These are phyloP conservation scores for Polydrusus tereticollis DNA, from an alignment of 2,888 invertebrate species.

Conservation along the genomic window DNA sequence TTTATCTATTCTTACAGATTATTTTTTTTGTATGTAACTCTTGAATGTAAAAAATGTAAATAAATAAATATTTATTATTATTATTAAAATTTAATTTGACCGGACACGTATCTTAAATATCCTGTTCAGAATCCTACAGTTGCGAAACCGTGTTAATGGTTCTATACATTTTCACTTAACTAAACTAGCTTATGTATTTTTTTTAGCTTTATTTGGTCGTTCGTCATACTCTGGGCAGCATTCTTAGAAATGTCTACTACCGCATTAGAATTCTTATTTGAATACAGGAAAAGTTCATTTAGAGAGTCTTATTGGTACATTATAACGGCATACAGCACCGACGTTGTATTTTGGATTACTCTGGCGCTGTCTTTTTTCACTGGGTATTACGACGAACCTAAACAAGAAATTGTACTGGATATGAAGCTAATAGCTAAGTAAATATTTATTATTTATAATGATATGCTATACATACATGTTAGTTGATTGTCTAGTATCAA, in stretches of 20 bases:
- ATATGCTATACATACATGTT: no score
- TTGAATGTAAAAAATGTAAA: no score
- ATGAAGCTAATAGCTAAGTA: neutral
- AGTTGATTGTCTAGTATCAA: no score
- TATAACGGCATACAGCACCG: neutral
- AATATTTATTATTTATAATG: constrained; percentile 49
- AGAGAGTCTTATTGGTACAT: constrained; percentile 5
- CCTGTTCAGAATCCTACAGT: no score
- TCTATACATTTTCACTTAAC: neutral
- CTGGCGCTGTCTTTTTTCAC: constrained; percentile 55
- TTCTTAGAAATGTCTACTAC: constrained; percentile 52
- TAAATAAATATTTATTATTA: no score
- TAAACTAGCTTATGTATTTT: constrained; percentile 2
- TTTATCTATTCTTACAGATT: no score
- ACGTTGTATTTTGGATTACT: constrained; percentile 50
- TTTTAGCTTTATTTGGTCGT: constrained; percentile 56
- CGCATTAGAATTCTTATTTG: constrained; percentile 54
- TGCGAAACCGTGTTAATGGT: no score
- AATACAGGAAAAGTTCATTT: constrained; percentile 36
- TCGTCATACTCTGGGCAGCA: constrained; percentile 53
- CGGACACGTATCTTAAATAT: no score
- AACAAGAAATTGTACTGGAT: constrained; percentile 54
- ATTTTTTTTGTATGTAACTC: no score
- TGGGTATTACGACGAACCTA: constrained; percentile 59
- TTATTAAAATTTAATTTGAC: no score